A percentile compares a stretch with the other conserved stretches of the same genome.
Evolutionary conservation across 2,888 invertebrate species (phyloP).

Genomic region (Anorthoa munda): DNA sequence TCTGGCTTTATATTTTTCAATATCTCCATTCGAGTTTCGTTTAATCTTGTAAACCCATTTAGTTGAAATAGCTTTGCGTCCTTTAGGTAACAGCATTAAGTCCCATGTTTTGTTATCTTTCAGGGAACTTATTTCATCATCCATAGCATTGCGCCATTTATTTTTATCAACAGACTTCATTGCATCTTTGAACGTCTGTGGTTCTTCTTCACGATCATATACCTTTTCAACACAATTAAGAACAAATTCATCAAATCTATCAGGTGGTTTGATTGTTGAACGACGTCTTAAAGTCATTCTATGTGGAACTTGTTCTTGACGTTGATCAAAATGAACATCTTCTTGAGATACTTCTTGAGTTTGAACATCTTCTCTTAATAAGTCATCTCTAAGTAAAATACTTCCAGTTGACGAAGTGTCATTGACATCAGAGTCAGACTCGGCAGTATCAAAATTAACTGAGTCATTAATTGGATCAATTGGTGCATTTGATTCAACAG

Average conservation of each 20-base stretch:
- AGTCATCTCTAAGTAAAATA: background rate
- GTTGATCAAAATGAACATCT: no score
- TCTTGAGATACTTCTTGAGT: background rate
- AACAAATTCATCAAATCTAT: background rate
- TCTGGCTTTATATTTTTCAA: no score
- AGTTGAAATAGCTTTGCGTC: no score
- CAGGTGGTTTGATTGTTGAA: background rate
- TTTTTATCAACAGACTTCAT: no score
- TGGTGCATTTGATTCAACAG: background rate
- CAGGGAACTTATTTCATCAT: no score
- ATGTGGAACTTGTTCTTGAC: background rate
- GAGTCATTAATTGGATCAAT: background rate
- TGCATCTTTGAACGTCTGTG: background rate
- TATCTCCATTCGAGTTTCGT: no score
- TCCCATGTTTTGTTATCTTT: no score
- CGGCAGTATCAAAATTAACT: slow-evolving; percentile 2
- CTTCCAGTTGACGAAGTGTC: background rate
- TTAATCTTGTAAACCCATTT: no score
- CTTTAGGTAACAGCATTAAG: no score
- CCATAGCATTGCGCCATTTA: no score
- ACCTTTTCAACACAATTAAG: no score
- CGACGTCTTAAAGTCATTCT: background rate
- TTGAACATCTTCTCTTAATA: background rate
- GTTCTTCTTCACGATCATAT: no score
- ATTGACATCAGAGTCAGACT: background rate